Evolutionary conservation across 2,113 vertebrate species (phyloP).

Genomic region (Psophia crepitans): DNA sequence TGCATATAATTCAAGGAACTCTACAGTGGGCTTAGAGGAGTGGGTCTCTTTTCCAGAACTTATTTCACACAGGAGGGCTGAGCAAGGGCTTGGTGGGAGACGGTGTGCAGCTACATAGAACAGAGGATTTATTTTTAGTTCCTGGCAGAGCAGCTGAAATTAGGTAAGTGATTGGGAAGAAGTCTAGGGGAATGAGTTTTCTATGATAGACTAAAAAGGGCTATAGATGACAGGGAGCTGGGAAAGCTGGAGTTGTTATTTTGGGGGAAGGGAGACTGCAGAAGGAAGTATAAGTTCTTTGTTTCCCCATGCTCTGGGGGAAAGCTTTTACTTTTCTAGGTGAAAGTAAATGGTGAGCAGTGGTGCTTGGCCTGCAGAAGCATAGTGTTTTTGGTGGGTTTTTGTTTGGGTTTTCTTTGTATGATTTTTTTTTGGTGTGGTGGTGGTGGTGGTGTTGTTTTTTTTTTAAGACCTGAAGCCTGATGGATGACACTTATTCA

Average conservation of each 20-base stretch:
- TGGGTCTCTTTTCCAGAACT: not conserved
- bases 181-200: not conserved
- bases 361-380: not conserved
- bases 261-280: not conserved
- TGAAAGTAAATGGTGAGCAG: not conserved
- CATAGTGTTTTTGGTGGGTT: not conserved
- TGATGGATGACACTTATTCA: not conserved
- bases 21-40: not conserved
- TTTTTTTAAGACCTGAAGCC: not conserved
- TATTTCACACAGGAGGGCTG: not conserved
- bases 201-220: not conserved
- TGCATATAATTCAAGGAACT: not conserved
- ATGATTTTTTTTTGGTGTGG: too few species aligned
- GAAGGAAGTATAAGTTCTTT: not conserved
- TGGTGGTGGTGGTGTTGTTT: too few species aligned
- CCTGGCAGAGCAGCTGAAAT: conserved; percentile 6
- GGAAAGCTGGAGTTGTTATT: not conserved
- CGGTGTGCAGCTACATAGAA: not conserved
- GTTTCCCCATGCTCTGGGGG: not conserved
- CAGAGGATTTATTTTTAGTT: conserved; percentile 2
- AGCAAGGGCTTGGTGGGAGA: not conserved
- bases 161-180: not conserved
- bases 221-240: not conserved
- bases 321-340: too few species aligned
- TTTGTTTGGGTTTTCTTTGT: not conserved